Evolutionary conservation across 2,888 invertebrate species (phyloP).

Genomic region (Smittia aterrima): DNA sequence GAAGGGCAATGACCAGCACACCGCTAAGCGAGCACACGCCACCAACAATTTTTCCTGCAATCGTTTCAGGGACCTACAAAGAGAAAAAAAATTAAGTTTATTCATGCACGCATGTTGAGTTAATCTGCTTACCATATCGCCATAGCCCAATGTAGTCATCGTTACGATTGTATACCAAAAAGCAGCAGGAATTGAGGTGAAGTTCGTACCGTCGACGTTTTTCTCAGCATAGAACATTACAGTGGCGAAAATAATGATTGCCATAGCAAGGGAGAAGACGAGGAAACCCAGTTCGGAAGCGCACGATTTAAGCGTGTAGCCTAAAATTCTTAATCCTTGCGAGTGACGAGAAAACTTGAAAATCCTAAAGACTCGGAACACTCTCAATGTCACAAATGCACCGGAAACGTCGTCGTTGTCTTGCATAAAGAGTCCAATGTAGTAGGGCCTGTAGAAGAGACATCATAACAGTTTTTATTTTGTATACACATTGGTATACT

Average conservation of each 20-base stretch:
- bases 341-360: conserved; percentile 99
- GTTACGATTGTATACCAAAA: conserved; percentile 99
- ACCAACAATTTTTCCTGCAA: conserved; percentile 98
- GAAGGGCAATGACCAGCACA: conserved; percentile 97
- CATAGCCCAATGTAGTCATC: conserved; percentile 97
- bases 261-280: conserved; percentile 99
- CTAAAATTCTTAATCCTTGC: conserved; percentile 94
- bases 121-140: conserved; percentile 72
- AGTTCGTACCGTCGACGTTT: conserved; percentile 93
- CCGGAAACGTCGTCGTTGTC: conserved; percentile 99
- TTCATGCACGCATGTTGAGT: background rate
- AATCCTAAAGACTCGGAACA: conserved; percentile 99
- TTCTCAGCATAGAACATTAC: conserved; percentile 99
- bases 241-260: conserved; percentile 99
- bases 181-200: conserved; percentile 98
- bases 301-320: conserved; percentile 98
- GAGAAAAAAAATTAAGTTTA: background rate
- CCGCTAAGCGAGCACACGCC: conserved; percentile 98
- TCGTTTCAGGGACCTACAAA: conserved; percentile 85
- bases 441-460: no score
- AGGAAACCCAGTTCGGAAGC: conserved; percentile 99
- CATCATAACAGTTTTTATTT: no score
- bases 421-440: conserved; percentile 95
- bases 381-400: conserved; percentile 96
- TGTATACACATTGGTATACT: no score